Evolutionary conservation across 2,888 invertebrate genomes (phyloP).

Genomic region (Aphelenchoides bicaudatus): DNA sequence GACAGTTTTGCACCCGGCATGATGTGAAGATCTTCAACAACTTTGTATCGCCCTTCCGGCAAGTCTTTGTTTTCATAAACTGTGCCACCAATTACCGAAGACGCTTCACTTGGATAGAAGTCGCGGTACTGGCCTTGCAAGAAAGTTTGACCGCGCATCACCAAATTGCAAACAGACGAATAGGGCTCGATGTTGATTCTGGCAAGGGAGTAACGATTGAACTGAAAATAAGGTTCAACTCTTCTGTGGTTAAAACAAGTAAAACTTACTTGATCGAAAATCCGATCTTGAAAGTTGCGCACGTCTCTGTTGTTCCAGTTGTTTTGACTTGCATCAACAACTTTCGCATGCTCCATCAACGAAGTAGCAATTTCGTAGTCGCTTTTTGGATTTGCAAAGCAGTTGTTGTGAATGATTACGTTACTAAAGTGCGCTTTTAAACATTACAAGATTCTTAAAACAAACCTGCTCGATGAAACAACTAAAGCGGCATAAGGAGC

Average conservation of each 20-base stretch:
- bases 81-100: constrained; percentile 68
- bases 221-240: constrained; percentile 42
- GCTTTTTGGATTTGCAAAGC: constrained; percentile 77
- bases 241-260: not conserved
- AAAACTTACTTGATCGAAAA: constrained; percentile 63
- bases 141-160: constrained; percentile 73
- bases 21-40: constrained; percentile 88
- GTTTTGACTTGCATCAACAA: constrained; percentile 87
- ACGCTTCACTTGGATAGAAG: constrained; percentile 48
- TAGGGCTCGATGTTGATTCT: constrained; percentile 83
- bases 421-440: constrained; percentile 68
- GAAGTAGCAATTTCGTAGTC: constrained; percentile 92
- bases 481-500: constrained; percentile 87
- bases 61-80: constrained; percentile 75
- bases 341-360: constrained; percentile 84
- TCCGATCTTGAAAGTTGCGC: constrained; percentile 59
- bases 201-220: constrained; percentile 84
- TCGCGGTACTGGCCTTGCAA: constrained; percentile 49
- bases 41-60: constrained; percentile 75
- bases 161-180: constrained; percentile 81
- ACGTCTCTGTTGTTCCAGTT: constrained; percentile 72
- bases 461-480: constrained; percentile 67
- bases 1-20: constrained; percentile 85
- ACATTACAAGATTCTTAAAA: not conserved
- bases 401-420: constrained; percentile 81